Evolutionary conservation across 1,140 invertebrate species (phyloP).

Genomic region (Pararge aegeria): DNA sequence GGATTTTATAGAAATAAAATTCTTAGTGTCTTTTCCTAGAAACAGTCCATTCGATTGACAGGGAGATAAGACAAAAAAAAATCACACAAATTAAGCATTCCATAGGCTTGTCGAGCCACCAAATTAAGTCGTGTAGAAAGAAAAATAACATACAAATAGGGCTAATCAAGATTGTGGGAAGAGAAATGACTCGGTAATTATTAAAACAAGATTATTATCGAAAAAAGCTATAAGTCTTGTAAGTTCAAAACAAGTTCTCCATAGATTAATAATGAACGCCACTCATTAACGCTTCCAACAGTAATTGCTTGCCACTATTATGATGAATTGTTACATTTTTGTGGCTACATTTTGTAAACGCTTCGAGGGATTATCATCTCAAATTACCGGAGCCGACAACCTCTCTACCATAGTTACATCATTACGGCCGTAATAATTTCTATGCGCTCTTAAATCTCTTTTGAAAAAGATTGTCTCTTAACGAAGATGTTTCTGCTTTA

Average conservation of each 20-base stretch:
- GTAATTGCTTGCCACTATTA: conserved; percentile 76
- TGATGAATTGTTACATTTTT: conserved; percentile 70
- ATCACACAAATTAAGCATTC: conserved; percentile 61
- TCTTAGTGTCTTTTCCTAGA: conserved; percentile 30
- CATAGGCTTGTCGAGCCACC: conserved; percentile 60
- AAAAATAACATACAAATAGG: conserved; percentile 69
- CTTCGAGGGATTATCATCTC: conserved; percentile 51
- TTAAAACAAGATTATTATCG: conserved; percentile 76
- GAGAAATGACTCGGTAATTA: conserved; percentile 72
- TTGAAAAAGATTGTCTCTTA: conserved; percentile 34
- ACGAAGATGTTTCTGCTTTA: conserved; percentile 28
- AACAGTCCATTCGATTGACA: conserved; percentile 28
- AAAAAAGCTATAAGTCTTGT: conserved; percentile 64
- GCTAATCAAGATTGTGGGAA: conserved; percentile 70
- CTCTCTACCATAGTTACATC: conserved; percentile 33
- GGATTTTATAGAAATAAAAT: conserved; percentile 2
- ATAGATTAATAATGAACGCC: conserved; percentile 65
- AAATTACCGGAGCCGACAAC: conserved; percentile 26
- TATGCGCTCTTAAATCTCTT: conserved; percentile 31
- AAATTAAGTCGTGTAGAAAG: conserved; percentile 55
- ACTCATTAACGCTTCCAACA: conserved; percentile 71
- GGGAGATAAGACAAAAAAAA: conserved; percentile 30
- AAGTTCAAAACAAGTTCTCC: conserved; percentile 63
- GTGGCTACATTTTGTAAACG: conserved; percentile 47
- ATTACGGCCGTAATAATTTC: conserved; percentile 39